Base-by-base conservation (phyloP, 2,888 invertebrate species). In the Uropetala carovei region DNA sequence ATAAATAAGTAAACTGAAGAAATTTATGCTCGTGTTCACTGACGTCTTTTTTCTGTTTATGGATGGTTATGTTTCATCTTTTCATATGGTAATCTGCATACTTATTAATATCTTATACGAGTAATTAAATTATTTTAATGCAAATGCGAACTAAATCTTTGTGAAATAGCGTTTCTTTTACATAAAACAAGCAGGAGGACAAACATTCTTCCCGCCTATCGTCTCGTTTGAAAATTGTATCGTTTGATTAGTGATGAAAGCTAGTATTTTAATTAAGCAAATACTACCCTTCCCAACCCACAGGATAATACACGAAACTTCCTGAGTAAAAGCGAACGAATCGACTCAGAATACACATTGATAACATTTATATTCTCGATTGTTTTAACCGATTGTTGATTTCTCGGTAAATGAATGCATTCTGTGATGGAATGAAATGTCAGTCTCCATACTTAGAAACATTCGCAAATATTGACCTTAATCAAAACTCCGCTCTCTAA, bases 341-440 rank as follows among this genome's bases (percentile, higher is more conserved):
- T 14, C 27, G 43, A 43, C 43, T 43, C 43, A 43, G 43, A 43
- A 43, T 43, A 43, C 75, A 13, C 22, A 43, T 43, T 43, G 75
- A 75, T 75, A 75, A 75, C 22, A 27, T 75, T 75, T 75, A 75
- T 75, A 13, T 27, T 75, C 75, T 18, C n/a, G n/a, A 68, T 18
- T 27, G 86, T 60, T 60, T 60, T 60, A 86, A 86, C 59, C 60
- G 86, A 60, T 86, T 60, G 18, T 9, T 59, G 86, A 86, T 86
- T 30, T 59, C 16, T 3, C 86, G 86, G 60, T 59, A 75, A 75
- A 75, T 27, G 75, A 75, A 75, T 75, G 75, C 75, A 27, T 75
- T 27, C 27, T 27, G 13, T 13, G 75, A n/a, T 22, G 75, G 27
- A 75, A 27, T 27, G 75, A 75, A 75, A 75, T 75, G 22, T 75